Evolutionary conservation across 2,888 invertebrate genomes (phyloP).

Genomic region (Dastarcus helophoroides): DNA sequence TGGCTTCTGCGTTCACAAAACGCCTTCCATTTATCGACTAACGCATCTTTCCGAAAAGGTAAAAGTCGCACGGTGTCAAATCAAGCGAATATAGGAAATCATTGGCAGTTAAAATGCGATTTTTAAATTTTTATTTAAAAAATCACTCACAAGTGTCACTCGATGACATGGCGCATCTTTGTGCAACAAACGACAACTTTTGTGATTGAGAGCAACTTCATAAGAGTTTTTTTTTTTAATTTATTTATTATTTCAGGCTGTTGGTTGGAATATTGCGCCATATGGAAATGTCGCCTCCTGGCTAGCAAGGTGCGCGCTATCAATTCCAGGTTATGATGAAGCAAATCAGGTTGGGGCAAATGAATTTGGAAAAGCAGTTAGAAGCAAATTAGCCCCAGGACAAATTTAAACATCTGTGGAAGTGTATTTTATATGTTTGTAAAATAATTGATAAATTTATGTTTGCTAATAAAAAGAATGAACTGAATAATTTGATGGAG

Average conservation of each 20-base stretch:
- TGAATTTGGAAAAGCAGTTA: slow-evolving; percentile 45
- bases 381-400: slow-evolving; percentile 40
- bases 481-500: too few species aligned
- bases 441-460: background rate
- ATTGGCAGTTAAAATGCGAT: background rate
- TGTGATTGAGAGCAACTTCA: too few species aligned
- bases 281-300: slow-evolving; percentile 48
- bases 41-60: too few species aligned
- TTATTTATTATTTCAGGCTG: slow-evolving; percentile 38
- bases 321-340: slow-evolving; percentile 46
- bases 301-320: slow-evolving; percentile 43
- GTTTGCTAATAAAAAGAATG: slow-evolving; percentile 1
- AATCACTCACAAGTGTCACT: too few species aligned
- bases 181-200: too few species aligned
- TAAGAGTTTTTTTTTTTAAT: too few species aligned
- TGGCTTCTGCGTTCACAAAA: too few species aligned
- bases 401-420: slow-evolving; percentile 26
- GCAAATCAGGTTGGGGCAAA: slow-evolving; percentile 48
- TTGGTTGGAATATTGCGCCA: slow-evolving; percentile 46
- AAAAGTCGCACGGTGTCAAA: too few species aligned
- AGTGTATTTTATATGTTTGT: slow-evolving; percentile 4
- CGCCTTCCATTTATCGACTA: too few species aligned
- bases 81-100: too few species aligned
- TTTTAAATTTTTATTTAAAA: slow-evolving; percentile 2
- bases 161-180: too few species aligned